Evolutionary conservation across 2,888 invertebrate genomes (phyloP).

Genomic region (Tuta absoluta): DNA sequence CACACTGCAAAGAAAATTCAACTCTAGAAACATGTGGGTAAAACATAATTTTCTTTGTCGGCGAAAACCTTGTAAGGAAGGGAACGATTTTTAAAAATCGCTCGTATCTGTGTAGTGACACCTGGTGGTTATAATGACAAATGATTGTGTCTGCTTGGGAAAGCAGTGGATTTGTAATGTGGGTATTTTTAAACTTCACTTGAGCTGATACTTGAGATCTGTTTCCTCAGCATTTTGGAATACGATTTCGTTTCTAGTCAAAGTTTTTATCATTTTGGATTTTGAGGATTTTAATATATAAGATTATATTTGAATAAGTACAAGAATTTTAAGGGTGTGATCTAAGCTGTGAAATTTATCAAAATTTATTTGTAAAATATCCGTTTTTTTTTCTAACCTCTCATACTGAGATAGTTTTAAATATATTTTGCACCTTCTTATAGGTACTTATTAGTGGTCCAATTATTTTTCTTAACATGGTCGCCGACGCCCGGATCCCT

Average conservation of each 20-base stretch:
- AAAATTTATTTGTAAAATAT: too few relatives aligned
- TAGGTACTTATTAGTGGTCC: too few relatives aligned
- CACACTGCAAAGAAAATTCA: constrained; percentile 26
- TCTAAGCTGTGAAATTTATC: too few relatives aligned
- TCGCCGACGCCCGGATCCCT: too few relatives aligned
- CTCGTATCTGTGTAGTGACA: constrained; percentile 46
- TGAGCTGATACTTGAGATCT: background rate
- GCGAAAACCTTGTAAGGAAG: constrained; percentile 23
- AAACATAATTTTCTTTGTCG: background rate
- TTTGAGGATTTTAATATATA: too few relatives aligned
- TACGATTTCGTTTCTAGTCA: background rate
- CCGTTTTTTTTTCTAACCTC: too few relatives aligned
- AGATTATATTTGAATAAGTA: too few relatives aligned
- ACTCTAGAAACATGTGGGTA: constrained; percentile 22
- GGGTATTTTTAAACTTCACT: constrained; percentile 2
- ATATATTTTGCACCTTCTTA: too few relatives aligned
- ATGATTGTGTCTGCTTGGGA: constrained; percentile 35
- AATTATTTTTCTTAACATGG: too few relatives aligned
- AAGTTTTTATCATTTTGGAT: too few relatives aligned
- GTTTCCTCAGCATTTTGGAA: background rate
- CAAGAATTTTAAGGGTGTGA: too few relatives aligned
- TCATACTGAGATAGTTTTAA: too few relatives aligned
- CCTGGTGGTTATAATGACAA: constrained; percentile 52
- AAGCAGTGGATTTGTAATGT: constrained; percentile 5
- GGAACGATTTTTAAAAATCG: constrained; percentile 46